Base-by-base conservation (phyloP, 2,888 invertebrate genomes). In the Calliphora vomitoria region DNA sequence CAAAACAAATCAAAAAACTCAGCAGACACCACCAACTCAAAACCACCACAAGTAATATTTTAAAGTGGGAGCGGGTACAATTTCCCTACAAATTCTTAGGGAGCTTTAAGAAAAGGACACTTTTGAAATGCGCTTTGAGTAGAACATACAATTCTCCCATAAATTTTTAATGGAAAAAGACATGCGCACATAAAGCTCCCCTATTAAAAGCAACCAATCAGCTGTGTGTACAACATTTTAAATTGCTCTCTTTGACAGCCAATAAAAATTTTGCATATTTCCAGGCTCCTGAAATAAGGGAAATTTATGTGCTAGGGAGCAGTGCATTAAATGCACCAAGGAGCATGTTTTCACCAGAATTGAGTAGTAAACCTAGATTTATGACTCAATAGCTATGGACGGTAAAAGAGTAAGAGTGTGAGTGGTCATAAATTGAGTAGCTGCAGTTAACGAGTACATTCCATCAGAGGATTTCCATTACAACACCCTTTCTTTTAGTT, bases 171-270 rank as follows among this genome's bases (percentile, higher is more conserved):
- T 72, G 75, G 71, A 89, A 89, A 85, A 85, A 78, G 89, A 82
- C 91, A 90, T 91, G 92, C 91, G 90, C 90, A 89, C 1, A 83
- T 86, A 87, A 90, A 91, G 91, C 91, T 91, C 92, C 92, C 92
- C 89, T 90, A 90, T 8, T 8, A 50, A 2, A 8, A 10, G 1
- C 8, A 31, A 82, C 93, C 93, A 93, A 93, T 93, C 90, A 80
- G 38, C n/a, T 6, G 1, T 13, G 25, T 86, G 88, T 53, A 38
- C 25, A 84, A 78, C 38, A 38, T 15, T 20, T n/a, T 38, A 50
- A 69, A 78, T 41, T 78, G 13, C 83, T 84, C 87, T 84, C 78
- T 72, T 38, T 3, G 6, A 3, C 0, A 25, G 50, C 90, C 88
- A 90, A 89, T 89, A 8, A 58, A 18, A 66, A 0, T 44, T 20